Evolutionary conservation across 2,888 invertebrate genomes (phyloP), one percentile per base, ranked within the genome.

Genomic region (Ischnura elegans): DNA sequence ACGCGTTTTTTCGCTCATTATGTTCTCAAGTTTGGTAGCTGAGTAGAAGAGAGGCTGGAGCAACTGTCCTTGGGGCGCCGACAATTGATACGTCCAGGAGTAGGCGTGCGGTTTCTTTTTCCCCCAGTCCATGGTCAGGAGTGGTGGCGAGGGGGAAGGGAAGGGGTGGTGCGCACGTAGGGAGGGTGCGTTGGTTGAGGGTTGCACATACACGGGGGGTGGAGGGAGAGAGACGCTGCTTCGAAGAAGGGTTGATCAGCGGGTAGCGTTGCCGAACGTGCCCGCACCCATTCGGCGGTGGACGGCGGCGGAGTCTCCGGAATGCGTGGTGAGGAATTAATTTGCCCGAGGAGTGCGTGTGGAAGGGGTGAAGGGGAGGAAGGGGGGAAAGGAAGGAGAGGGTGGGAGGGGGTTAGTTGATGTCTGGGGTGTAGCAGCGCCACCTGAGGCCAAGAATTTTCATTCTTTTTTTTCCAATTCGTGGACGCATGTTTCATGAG

Each of bases 311-410:
- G 90, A 25, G 90, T 61, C 66, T 66, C n/a, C 43, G 90, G 90
- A 90, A 90, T 90, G 90, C 90, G 87, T 55, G 55, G 55, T 61
- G 66, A 55, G 36, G 90, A 90, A 90, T 90, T 90, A 90, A 90
- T 90, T 90, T 66, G 61, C 43, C 25, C 43, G 85, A 42, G 85
- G 51, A 8, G 51, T 51, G 51, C 19, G 19, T 13, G 19, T 19
- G 19, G 2, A 19, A 2, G 19, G 36, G 25, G 86, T 45, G 25
- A 8, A 45, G 45, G 0, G 86, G 43, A 86, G 85, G 42, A 43
- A 86, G 46, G 86, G 86, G n/a, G 45, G 86, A 45, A 2, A 13
- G 21, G 0, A 19, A 6, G 85, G 85, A 43, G 25, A 21, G 42
- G 6, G 45, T 42, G 85, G 21, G 25, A 21, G 42, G 6, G 45